These are phyloP conservation scores for Centropus bengalensis DNA, from an alignment of 2,113 vertebrate genomes.

Conservation along the genomic window DNA sequence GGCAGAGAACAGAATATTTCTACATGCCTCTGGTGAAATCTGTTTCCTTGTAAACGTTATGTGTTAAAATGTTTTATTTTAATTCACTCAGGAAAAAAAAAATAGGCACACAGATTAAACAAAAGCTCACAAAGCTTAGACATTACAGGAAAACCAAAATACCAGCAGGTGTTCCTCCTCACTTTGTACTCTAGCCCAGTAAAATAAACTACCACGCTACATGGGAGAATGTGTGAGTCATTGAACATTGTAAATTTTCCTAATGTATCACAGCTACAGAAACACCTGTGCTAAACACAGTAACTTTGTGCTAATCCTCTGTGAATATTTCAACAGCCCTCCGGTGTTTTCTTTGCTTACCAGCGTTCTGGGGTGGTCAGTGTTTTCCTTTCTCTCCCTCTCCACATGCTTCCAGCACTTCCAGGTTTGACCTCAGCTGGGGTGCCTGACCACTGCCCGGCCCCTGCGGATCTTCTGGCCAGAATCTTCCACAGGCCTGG, in stretches of 20 bases:
- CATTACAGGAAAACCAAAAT: constrained; percentile 42
- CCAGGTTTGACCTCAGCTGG: background rate
- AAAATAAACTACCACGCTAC: constrained; percentile 60
- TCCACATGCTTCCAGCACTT: background rate
- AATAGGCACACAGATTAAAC: background rate
- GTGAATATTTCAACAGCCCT: constrained; percentile 37
- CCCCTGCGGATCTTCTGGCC: background rate
- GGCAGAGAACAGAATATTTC: background rate
- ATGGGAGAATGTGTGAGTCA: constrained; percentile 54
- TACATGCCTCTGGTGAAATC: background rate
- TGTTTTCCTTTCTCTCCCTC: background rate
- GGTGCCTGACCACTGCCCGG: background rate
- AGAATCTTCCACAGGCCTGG: background rate
- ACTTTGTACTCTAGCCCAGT: constrained; percentile 28
- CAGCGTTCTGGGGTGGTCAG: background rate
- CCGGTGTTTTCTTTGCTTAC: background rate
- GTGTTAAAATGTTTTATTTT: background rate
- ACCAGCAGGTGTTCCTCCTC: constrained; percentile 25
- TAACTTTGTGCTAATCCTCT: constrained; percentile 63
- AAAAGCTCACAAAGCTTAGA: constrained; percentile 12
- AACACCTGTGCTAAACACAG: constrained; percentile 56
- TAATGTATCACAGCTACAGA: constrained; percentile 58
- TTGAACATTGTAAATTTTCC: constrained; percentile 52
- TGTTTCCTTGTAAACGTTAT: background rate
- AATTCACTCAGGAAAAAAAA: background rate